Evolutionary conservation across 2,888 invertebrate genomes (phyloP), one percentile per base, ranked within the genome.

Genomic region (Drosophila emarginata): DNA sequence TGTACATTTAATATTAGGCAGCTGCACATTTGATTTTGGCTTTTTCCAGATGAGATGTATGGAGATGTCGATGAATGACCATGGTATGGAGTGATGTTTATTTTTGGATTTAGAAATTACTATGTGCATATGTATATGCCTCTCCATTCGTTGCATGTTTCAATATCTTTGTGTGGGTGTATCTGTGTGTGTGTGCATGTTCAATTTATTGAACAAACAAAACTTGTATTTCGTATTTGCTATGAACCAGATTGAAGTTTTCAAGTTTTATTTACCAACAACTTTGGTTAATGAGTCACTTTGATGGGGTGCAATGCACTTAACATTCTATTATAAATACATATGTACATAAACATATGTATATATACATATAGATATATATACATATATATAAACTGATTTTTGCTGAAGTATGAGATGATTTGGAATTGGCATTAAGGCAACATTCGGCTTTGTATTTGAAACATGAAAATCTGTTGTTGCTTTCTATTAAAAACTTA

Each of bases 1-100:
- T 82, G 86, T 85, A 77, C 88, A 82, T 86, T 82, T 86, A 64
- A 86, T 79, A 86, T 88, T 86, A 88, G 83, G 54, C 54, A 72
- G 74, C 79, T 76, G 68, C 72, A 74, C 86, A 88, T 86, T 88
- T 86, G 88, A 88, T 88, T 71, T 87, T 78, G 73, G 61, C 72
- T 69, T 66, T 64, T 14, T 9, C 61, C 45, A 45, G 45, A 45
- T 45, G 45, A 45, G 45, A 45, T 45, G 45, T 45, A 21, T 21
- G 45, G 14, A 45, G n/a, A 28, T 23, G n/a, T 36, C 23, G 23
- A 21, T 28, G 14, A 15, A 23, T 32, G 45, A 32, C 45, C 45
- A 50, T 18, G 28, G 45, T n/a, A 56, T 54, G 45, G 50, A 52
- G 18, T 23, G 45, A 23, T 85, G 82, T 85, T 85, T 79, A 85